Percentiles rank a stretch among this genome's conserved stretches.
Evolutionary conservation across 2,113 vertebrate species (phyloP).

Genomic region (Odocoileus virginianus): DNA sequence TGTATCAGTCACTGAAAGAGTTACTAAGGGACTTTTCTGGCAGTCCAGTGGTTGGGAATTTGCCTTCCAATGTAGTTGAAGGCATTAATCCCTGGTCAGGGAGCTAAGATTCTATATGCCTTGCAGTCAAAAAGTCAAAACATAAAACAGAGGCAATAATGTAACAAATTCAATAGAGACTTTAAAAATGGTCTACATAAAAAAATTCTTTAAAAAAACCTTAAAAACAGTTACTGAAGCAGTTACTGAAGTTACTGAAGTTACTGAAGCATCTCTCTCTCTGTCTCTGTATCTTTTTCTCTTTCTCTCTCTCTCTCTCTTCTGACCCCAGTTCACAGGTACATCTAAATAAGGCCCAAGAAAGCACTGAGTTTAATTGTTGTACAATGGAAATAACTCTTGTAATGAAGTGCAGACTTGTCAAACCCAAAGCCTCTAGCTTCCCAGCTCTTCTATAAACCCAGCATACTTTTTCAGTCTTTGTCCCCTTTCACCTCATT

Average conservation of each 20-base stretch:
- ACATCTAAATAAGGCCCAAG: not conserved
- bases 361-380: accelerated
- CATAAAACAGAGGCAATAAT: not conserved
- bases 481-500: not conserved
- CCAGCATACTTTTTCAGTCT: accelerated
- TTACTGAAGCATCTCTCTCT: not conserved
- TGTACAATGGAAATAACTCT: not conserved
- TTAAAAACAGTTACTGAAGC: not conserved
- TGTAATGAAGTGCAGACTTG: accelerated
- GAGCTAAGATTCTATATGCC: not conserved
- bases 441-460: no score
- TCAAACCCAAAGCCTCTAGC: not conserved
- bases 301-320: not conserved
- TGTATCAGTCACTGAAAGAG: not conserved
- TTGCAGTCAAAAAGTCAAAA: not conserved
- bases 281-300: not conserved
- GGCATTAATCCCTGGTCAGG: not conserved
- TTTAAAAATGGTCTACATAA: not conserved
- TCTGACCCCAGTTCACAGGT: not conserved
- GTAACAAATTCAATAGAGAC: not conserved
- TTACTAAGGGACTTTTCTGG: not conserved
- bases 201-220: not conserved
- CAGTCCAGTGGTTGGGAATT: not conserved
- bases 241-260: not conserved
- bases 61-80: not conserved